Base-by-base conservation (phyloP, 1,140 invertebrate species). In the Meloidogyne floridensis region DNA sequence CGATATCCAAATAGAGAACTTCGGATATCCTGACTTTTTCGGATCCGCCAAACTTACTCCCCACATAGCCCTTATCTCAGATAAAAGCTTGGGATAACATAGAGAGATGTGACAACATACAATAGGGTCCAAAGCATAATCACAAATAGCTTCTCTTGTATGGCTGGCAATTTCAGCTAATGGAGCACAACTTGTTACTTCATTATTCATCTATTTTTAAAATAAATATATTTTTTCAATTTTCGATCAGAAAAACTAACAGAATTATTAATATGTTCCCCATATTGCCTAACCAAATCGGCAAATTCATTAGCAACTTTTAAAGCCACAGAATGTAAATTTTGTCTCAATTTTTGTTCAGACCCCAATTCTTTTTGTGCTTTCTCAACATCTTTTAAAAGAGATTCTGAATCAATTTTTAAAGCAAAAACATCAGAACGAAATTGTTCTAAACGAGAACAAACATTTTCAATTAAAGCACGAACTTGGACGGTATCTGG, bases 151-250 rank as follows among this genome's bases (percentile, higher is more conserved):
- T 13, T 77, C 70, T 42, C 85, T 54, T 13, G 80, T 77, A 72
- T 86, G 56, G 8, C 47, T 20, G n/a, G 65, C 72, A 53, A 85
- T 86, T 69, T 84, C 65, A 18, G 47, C 65, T 53, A 86, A 80
- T 32, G 89, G 87, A 59, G 78, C 82, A 80, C 87, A 89, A 75
- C 87, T 87, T 11, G 84, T 86, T 56, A 89, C 75, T 72, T 88
- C 87, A 65, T 4, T 82, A 76, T 80, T 77, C 80, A 88, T 87
- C 88, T 90, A 70, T 75, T 18, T 8, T 32, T 32, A 32, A 32
- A 32, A 32, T 32, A 32, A 32, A 32, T 32, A 32, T 32, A 32
- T 32, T 32, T 32, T 32, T 77, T 71, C n/a, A 47, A 74, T 20
- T 15, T 42, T 18, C 20, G 43, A 42, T 77, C 7, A 80, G 51